Evolutionary conservation across 2,113 vertebrate genomes (phyloP), one percentile per base, ranked within the genome.

Genomic region (Anseranas semipalmata): DNA sequence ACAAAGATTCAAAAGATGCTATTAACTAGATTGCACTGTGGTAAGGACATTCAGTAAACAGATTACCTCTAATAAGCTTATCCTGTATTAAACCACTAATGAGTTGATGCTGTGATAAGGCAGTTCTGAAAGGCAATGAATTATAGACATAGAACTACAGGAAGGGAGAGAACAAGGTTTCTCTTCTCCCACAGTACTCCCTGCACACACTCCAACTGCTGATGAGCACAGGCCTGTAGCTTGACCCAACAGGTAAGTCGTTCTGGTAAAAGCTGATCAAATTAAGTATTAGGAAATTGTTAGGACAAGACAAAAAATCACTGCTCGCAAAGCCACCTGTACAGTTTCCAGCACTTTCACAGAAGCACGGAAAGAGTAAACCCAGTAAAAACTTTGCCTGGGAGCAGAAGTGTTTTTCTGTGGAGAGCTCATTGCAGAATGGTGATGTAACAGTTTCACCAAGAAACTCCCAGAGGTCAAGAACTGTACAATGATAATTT

Each of bases 11-110:
- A 71, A 78, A 94, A 93, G 85, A 85, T 84, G 71, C 71, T 88
- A 93, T 97, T 97, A 97, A 96, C 67, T 82, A 91, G 93, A 97
- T 95, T 91, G 85, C 79, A 92, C 72, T 92, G 68, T 71, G 84
- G 65, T 91, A 70, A 85, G 85, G 94, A 92, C 86, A 76, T 85
- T 96, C 24, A 33, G 86, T 96, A 88, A 91, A 97, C 87, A 77
- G 74, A 96, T 96, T 96, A 89, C 86, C 82, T 93, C 58, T 97
- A 97, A 98, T 95, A 94, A 96, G 85, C 95, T 98, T 97, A 96
- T 86, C 72, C 92, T 65, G 33, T 77, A 96, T 97, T 97, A 97
- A 98, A 72, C 67, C 48, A 48, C 91, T 96, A 96, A 98, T 96
- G 87, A 97, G 74, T 83, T 1, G 75, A 96, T 97, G 72, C 89